Evolutionary conservation across 2,888 invertebrate genomes (phyloP).

Genomic region (Timema cristinae): DNA sequence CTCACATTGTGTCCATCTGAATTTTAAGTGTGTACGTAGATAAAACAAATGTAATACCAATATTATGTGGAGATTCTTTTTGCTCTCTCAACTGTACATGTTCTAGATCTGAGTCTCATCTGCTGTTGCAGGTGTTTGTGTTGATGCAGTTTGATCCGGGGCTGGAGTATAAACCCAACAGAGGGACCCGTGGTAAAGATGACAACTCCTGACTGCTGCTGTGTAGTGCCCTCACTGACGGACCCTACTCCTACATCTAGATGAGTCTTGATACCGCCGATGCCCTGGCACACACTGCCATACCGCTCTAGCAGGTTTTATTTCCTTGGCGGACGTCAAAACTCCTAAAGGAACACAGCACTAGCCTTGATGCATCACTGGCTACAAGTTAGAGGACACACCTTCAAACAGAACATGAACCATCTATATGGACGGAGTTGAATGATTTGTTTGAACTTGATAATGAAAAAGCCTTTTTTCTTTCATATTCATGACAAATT

Average conservation of each 20-base stretch:
- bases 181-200: slow-evolving; percentile 75
- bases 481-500: too few relatives aligned
- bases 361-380: background rate
- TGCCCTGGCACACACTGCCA: background rate
- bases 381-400: background rate
- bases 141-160: slow-evolving; percentile 99
- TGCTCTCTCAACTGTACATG: too few relatives aligned
- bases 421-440: too few relatives aligned
- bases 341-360: background rate
- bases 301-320: background rate
- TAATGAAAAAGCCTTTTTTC: too few relatives aligned
- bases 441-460: too few relatives aligned
- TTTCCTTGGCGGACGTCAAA: background rate
- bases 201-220: slow-evolving; percentile 98
- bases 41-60: too few relatives aligned
- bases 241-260: slow-evolving; percentile 89
- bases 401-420: too few relatives aligned
- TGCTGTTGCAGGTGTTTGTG: slow-evolving; percentile 77
- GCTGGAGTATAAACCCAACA: slow-evolving; percentile 88
- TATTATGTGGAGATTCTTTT: too few relatives aligned
- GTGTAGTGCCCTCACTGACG: slow-evolving; percentile 98
- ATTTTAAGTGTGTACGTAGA: too few relatives aligned
- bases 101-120: too few relatives aligned
- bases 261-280: background rate
- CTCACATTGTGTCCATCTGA: too few relatives aligned